A percentile compares a stretch with the other conserved stretches of the same genome.
Conservation (phyloP, 2,888 invertebrate genomes). For the Tachina fera region DNA sequence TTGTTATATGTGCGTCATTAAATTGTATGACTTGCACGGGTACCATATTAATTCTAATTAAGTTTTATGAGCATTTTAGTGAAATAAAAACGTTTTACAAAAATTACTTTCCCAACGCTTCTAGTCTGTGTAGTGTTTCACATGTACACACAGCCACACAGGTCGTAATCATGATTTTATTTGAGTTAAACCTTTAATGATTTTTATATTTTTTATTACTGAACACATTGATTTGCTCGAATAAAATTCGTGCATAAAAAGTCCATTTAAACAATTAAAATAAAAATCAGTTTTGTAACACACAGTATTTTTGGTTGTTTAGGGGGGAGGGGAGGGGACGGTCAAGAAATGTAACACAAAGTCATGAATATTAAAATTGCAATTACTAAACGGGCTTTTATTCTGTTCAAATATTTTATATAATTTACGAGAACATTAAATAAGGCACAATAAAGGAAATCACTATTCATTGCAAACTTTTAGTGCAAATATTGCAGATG, state of each 20-base stretch:
- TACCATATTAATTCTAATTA: conserved; percentile 47
- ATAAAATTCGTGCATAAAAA: conserved; percentile 47
- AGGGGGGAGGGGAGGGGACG: background rate
- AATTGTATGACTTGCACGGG: conserved; percentile 13
- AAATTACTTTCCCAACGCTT: conserved; percentile 22
- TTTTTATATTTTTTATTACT: conserved; percentile 19
- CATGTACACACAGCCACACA: too few relatives aligned
- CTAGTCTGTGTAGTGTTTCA: background rate
- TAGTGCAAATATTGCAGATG: too few relatives aligned
- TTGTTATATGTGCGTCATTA: conserved; percentile 24
- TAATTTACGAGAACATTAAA: too few relatives aligned
- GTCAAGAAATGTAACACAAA: background rate
- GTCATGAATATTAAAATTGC: background rate
- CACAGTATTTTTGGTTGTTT: background rate
- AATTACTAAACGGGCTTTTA: background rate
- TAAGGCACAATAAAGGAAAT: too few relatives aligned
- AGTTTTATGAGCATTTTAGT: conserved; percentile 31
- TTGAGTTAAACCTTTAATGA: conserved; percentile 29
- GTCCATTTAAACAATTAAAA: conserved; percentile 58
- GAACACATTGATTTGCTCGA: conserved; percentile 16
- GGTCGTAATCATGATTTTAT: conserved; percentile 12
- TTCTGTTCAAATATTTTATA: background rate
- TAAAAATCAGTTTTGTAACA: conserved; percentile 28
- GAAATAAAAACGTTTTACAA: conserved; percentile 24
- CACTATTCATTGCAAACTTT: too few relatives aligned